Conservation (phyloP, 2,888 invertebrate genomes). For the Drosophila pseudotakahashii region DNA sequence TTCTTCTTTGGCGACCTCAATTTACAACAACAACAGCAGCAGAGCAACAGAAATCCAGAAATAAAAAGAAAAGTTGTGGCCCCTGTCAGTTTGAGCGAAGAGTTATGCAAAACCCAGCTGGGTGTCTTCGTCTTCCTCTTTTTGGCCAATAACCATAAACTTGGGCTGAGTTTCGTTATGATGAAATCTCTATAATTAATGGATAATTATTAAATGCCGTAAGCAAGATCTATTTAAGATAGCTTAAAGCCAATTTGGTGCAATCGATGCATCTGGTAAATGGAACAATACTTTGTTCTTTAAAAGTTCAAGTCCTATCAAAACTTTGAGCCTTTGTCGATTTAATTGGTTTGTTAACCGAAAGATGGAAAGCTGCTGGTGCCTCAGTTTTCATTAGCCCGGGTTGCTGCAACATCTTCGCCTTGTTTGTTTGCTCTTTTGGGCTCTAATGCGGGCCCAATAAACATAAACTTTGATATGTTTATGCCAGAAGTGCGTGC, state of each 20-base stretch:
- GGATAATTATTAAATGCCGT: background rate
- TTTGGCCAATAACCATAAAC: constrained; percentile 18
- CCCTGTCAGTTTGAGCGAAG: constrained; percentile 6
- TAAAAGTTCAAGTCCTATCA: background rate
- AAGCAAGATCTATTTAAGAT: constrained; percentile 18
- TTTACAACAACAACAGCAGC: constrained; percentile 22
- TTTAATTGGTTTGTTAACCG: constrained; percentile 15
- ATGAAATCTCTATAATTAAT: constrained; percentile 2
- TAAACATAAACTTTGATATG: constrained; percentile 75
- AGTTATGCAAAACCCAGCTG: constrained; percentile 34
- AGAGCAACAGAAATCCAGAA: background rate
- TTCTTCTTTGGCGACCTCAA: constrained; percentile 48
- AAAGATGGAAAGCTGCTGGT: constrained; percentile 4
- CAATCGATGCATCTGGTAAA: background rate
- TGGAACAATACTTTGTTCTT: background rate
- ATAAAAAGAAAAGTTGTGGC: constrained; percentile 26
- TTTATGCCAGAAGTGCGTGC: constrained; percentile 62
- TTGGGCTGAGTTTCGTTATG: constrained; percentile 5
- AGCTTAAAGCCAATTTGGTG: background rate
- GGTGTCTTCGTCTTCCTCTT: background rate
- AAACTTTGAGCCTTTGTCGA: background rate
- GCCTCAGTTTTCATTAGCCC: constrained; percentile 8
- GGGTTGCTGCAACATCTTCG: constrained; percentile 25
- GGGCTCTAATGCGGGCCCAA: constrained; percentile 56
- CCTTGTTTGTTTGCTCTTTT: constrained; percentile 11